These are phyloP conservation scores for Procavia capensis DNA, from an alignment of 2,113 vertebrate genomes.

Conservation along the genomic window DNA sequence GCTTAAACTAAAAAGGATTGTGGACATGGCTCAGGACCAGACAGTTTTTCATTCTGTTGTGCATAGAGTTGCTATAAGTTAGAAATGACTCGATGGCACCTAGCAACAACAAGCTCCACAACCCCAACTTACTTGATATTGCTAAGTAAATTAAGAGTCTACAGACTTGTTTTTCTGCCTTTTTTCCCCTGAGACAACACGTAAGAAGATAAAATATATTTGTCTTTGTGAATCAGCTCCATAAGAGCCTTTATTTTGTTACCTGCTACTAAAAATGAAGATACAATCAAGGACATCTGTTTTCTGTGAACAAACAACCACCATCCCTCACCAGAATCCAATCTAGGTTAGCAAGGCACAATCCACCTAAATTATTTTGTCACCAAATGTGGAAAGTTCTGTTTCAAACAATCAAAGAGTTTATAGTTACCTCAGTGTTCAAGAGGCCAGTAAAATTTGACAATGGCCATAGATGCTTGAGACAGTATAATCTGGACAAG, in stretches of 20 bases:
- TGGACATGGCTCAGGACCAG: no score
- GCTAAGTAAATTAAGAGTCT: neutral
- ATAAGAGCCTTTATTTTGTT: conserved; percentile 1
- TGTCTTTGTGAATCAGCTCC: conserved; percentile 14
- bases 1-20: no score
- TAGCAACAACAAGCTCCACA: no score
- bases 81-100: no score
- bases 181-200: neutral
- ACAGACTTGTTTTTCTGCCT: neutral
- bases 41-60: no score
- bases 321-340: neutral
- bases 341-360: neutral
- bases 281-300: neutral
- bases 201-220: neutral
- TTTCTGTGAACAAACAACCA: neutral
- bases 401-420: neutral
- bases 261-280: neutral
- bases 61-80: no score
- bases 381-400: neutral
- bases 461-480: neutral
- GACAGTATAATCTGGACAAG: neutral
- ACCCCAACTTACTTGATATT: neutral
- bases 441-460: neutral
- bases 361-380: neutral
- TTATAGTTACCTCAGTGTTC: neutral